Percentiles rank a stretch among this genome's conserved stretches.
These are phyloP conservation scores for Holothuria leucospilota DNA, from an alignment of 53 echinoderm and acorn worm species.

Conservation along the genomic window DNA sequence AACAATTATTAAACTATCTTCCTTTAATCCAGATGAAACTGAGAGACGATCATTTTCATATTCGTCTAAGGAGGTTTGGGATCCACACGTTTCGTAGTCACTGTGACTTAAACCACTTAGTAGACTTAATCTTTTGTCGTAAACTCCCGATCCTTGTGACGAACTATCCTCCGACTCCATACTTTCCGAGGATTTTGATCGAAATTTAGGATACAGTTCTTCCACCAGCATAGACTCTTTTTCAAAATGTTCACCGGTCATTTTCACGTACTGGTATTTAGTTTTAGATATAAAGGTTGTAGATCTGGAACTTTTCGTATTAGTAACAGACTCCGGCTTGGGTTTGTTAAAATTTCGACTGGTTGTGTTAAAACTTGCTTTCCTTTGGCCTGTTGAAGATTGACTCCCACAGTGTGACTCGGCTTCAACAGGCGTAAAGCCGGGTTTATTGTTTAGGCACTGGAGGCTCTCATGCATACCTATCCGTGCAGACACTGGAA, in stretches of 20 bases:
- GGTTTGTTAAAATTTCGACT: too few relatives aligned
- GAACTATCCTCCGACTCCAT: conserved; percentile 29
- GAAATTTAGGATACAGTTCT: conserved; percentile 44
- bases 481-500: conserved; percentile 29
- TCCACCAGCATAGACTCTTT: conserved; percentile 11
- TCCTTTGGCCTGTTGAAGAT: too few relatives aligned
- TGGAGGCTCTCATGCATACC: conserved; percentile 4
- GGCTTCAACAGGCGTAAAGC: background rate
- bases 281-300: conserved; percentile 39
- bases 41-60: conserved; percentile 35
- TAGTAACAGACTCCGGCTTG: background rate
- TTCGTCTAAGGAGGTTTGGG: conserved; percentile 39
- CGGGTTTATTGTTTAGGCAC: conserved; percentile 1
- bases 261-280: conserved; percentile 36
- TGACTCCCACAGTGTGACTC: too few relatives aligned
- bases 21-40: conserved; percentile 6
- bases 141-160: conserved; percentile 33
- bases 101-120: conserved; percentile 35
- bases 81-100: conserved; percentile 49
- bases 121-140: conserved; percentile 27
- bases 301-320: background rate
- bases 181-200: conserved; percentile 33
- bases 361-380: too few relatives aligned
- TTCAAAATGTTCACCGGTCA: conserved; percentile 29
- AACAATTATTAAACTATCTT: background rate